phyloP scores from a whole-genome alignment of 2,888 invertebrate genomes.

The Prostheceraeus crozeri region DNA sequence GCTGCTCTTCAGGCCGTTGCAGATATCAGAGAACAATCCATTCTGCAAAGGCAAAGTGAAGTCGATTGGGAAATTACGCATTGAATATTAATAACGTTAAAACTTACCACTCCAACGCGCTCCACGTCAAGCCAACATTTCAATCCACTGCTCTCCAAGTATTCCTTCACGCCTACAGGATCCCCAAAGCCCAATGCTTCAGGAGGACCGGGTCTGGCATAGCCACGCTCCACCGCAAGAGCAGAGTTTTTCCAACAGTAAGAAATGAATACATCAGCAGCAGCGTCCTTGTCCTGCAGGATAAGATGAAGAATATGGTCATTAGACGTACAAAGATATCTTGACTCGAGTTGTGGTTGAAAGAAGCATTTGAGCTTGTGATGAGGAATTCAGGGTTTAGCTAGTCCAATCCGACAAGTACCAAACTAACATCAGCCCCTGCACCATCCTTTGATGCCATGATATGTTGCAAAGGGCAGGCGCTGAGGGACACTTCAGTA shows the following conservation, averaged over 20 bases:
- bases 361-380: too few relatives aligned
- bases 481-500: too few relatives aligned
- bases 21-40: conserved; percentile 53
- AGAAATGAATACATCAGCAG: conserved; percentile 48
- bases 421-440: too few relatives aligned
- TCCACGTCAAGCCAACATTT: conserved; percentile 53
- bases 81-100: conserved; percentile 2
- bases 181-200: conserved; percentile 51
- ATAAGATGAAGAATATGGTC: too few relatives aligned
- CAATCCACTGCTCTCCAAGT: conserved; percentile 47
- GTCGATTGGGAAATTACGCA: not conserved
- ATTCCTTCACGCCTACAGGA: conserved; percentile 49
- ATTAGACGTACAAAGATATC: too few relatives aligned
- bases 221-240: conserved; percentile 46
- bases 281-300: too few relatives aligned
- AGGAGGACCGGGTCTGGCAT: conserved; percentile 42
- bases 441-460: too few relatives aligned
- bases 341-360: too few relatives aligned
- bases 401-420: too few relatives aligned
- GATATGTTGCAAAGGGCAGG: too few relatives aligned
- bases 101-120: conserved; percentile 48
- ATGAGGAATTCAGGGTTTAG: too few relatives aligned
- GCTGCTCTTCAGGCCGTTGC: conserved; percentile 49
- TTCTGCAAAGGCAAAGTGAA: conserved; percentile 42
- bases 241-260: conserved; percentile 55